These are phyloP conservation scores for Ruditapes philippinarum DNA, from an alignment of 1,140 invertebrate species.

Conservation along the genomic window DNA sequence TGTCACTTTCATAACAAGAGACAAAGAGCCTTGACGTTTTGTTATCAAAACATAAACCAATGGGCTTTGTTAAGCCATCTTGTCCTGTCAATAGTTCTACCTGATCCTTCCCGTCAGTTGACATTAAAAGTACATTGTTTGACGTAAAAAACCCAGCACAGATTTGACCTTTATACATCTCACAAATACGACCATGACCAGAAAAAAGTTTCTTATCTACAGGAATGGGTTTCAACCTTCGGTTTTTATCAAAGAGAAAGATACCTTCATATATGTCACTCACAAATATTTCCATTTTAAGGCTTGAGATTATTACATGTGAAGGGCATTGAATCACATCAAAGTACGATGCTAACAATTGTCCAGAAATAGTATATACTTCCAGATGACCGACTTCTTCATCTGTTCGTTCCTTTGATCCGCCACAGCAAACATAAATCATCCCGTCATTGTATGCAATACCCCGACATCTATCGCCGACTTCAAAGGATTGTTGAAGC, in stretches of 20 bases:
- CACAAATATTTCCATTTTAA: not conserved
- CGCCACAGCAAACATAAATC: conserved; percentile 8
- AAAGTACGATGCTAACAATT: not conserved
- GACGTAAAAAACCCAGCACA: not conserved
- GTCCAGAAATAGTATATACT: not conserved
- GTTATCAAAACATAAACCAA: not conserved
- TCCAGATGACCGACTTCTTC: conserved; percentile 1
- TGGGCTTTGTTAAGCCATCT: not conserved
- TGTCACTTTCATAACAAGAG: no score
- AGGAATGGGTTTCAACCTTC: no score
- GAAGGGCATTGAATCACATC: not conserved
- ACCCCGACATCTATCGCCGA: not conserved
- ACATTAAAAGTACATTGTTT: not conserved
- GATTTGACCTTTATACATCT: not conserved
- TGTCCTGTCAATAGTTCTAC: not conserved
- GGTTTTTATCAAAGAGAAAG: not conserved
- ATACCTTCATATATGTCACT: not conserved
- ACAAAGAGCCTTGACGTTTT: not conserved
- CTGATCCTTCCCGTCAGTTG: not conserved
- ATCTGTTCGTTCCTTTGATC: not conserved
- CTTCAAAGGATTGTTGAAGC: not conserved
- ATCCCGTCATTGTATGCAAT: not conserved
- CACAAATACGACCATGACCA: no score
- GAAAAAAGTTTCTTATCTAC: no score
- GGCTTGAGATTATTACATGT: not conserved